Evolutionary conservation across 2,113 vertebrate species (phyloP).

Genomic region (Chlorodrepanis virens): DNA sequence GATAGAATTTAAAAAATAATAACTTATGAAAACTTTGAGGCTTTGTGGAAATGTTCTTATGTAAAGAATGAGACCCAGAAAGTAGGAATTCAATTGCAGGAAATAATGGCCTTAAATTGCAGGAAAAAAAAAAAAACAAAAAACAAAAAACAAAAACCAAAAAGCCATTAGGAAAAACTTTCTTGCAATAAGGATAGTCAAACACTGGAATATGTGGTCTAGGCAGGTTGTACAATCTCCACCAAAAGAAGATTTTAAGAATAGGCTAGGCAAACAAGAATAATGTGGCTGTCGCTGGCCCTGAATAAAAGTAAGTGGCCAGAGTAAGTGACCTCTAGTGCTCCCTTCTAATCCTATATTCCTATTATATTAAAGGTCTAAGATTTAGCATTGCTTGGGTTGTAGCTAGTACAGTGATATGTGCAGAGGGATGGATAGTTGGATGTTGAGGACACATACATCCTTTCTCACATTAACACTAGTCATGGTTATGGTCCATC

Average conservation of each 20-base stretch:
- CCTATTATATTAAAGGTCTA: not conserved
- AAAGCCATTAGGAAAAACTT: constrained; percentile 23
- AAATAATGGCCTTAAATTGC: constrained; percentile 13
- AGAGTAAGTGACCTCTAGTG: not conserved
- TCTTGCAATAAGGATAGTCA: not conserved
- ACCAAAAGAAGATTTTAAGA: not conserved
- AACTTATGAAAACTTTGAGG: constrained; percentile 8
- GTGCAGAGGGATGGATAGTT: constrained; percentile 5
- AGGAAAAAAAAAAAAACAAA: not conserved
- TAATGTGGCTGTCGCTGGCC: not conserved
- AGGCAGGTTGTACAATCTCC: not conserved
- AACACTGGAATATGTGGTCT: not conserved
- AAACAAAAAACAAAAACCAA: too few species aligned
- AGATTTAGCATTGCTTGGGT: not conserved
- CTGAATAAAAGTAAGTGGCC: not conserved
- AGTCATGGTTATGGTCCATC: constrained; percentile 28
- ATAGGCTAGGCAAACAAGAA: not conserved
- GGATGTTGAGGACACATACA: not conserved
- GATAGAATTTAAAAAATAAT: not conserved
- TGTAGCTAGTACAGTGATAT: not conserved
- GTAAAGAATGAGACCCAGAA: not conserved
- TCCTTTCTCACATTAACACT: constrained; percentile 27
- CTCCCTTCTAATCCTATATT: not conserved
- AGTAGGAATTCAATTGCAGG: not conserved
- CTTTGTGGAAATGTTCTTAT: not conserved